These are phyloP conservation scores for Micronycteris hirsuta DNA, from an alignment of 2,113 vertebrate species.

Conservation along the genomic window DNA sequence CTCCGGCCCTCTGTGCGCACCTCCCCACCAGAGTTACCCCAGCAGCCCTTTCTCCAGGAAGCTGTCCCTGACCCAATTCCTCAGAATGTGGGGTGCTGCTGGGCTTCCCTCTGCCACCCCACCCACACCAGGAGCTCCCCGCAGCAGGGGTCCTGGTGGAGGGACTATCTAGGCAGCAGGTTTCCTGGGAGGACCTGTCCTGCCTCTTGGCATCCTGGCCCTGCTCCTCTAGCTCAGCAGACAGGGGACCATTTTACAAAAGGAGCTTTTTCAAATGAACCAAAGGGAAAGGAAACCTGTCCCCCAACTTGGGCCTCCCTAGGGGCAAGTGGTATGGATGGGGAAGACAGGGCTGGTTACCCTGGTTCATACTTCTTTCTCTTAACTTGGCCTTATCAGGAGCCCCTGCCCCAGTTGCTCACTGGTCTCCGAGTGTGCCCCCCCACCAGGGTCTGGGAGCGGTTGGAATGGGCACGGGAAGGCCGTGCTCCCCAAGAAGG, in stretches of 20 bases:
- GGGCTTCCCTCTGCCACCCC: background rate
- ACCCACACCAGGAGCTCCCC: fast-evolving
- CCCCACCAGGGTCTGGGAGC: background rate
- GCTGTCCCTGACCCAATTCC: too few relatives aligned
- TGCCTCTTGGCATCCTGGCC: background rate
- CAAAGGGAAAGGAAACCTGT: background rate
- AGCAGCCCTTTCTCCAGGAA: background rate
- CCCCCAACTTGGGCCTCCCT: background rate
- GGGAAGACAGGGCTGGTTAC: background rate
- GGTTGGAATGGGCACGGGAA: background rate
- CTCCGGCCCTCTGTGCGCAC: background rate
- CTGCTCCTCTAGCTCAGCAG: background rate
- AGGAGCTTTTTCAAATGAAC: background rate
- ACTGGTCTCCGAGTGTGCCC: background rate
- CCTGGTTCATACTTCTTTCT: background rate
- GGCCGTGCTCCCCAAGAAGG: background rate
- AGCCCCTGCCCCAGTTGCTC: background rate
- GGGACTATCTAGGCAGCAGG: background rate
- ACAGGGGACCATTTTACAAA: background rate
- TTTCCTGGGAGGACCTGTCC: background rate
- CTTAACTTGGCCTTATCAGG: background rate
- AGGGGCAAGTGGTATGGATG: background rate
- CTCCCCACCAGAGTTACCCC: background rate
- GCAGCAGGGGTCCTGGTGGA: background rate
- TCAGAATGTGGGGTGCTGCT: background rate